Evolutionary conservation across 1,140 invertebrate genomes (phyloP).

Genomic region (Homalodisca vitripennis): DNA sequence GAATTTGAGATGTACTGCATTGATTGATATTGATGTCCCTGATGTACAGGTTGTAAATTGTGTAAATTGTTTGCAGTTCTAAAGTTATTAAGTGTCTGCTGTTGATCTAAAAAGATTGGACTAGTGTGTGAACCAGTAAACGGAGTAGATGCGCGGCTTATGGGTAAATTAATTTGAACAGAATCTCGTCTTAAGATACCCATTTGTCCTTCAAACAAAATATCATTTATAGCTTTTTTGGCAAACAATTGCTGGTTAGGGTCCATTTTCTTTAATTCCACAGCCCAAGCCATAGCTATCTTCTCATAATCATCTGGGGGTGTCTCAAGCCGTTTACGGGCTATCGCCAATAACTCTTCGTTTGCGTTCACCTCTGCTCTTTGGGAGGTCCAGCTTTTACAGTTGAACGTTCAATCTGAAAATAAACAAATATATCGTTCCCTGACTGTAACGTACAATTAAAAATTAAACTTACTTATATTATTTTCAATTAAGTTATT

Average conservation of each 20-base stretch:
- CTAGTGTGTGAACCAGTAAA: slow-evolving; percentile 30
- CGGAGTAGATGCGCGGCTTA: slow-evolving; percentile 29
- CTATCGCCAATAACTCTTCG: slow-evolving; percentile 17
- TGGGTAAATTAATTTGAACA: slow-evolving; percentile 36
- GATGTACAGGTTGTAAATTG: slow-evolving; percentile 16
- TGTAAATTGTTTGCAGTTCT: background rate
- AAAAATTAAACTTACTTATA: background rate
- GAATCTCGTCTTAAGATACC: slow-evolving; percentile 32
- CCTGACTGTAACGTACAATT: too few species aligned
- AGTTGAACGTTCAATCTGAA: too few species aligned
- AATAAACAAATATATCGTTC: too few species aligned
- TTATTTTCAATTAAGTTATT: too few species aligned
- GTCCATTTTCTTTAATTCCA: slow-evolving; percentile 24
- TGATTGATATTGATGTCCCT: slow-evolving; percentile 2
- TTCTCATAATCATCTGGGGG: too few species aligned
- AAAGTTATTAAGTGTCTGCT: too few species aligned
- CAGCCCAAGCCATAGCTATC: slow-evolving; percentile 27
- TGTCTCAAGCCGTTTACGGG: too few species aligned
- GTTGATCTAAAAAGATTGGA: background rate
- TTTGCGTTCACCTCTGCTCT: slow-evolving; percentile 20
- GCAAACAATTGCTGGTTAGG: slow-evolving; percentile 35
- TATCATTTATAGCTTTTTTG: slow-evolving; percentile 38
- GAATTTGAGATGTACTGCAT: slow-evolving; percentile 12
- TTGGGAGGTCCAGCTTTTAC: too few species aligned
- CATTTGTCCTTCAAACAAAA: slow-evolving; percentile 32